Evolutionary conservation across 2,888 invertebrate genomes (phyloP).

Genomic region (Acleris sparsana): DNA sequence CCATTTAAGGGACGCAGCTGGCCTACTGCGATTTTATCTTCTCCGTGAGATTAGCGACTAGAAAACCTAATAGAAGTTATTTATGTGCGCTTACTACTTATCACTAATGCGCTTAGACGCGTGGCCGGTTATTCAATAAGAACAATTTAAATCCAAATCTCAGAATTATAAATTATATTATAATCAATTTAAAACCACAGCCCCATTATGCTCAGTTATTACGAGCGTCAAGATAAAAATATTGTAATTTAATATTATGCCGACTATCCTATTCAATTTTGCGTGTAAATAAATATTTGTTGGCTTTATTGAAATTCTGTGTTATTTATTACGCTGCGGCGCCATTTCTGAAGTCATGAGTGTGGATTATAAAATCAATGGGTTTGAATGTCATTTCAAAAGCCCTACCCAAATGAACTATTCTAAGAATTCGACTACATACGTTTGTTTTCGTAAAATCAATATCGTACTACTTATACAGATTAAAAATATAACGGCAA

Average conservation of each 20-base stretch:
- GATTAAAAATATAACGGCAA: no score
- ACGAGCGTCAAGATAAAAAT: conserved; percentile 18
- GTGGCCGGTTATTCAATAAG: conserved; percentile 64
- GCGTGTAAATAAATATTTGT: conserved; percentile 18
- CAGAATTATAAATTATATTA: conserved; percentile 18
- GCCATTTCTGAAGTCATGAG: conserved; percentile 3
- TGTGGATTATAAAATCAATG: conserved; percentile 1
- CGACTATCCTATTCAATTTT: conserved; percentile 18
- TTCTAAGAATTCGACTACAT: background rate
- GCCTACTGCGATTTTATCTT: conserved; percentile 35
- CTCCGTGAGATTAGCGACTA: conserved; percentile 62
- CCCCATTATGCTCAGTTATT: conserved; percentile 24
- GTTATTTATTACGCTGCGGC: conserved; percentile 3
- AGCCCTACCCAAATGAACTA: background rate
- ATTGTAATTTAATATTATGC: conserved; percentile 23
- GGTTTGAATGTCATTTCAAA: background rate
- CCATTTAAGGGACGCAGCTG: conserved; percentile 20
- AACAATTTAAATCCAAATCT: conserved; percentile 47
- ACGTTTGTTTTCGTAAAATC: no score
- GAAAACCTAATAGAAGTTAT: conserved; percentile 71
- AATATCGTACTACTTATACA: no score
- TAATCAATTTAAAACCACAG: conserved; percentile 35
- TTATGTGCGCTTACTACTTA: conserved; percentile 64
- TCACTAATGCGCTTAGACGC: conserved; percentile 65
- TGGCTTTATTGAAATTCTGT: background rate